Percentiles rank a stretch among this genome's conserved stretches.
Evolutionary conservation across 2,888 invertebrate genomes (phyloP).

Genomic region (Apamea monoglypha): DNA sequence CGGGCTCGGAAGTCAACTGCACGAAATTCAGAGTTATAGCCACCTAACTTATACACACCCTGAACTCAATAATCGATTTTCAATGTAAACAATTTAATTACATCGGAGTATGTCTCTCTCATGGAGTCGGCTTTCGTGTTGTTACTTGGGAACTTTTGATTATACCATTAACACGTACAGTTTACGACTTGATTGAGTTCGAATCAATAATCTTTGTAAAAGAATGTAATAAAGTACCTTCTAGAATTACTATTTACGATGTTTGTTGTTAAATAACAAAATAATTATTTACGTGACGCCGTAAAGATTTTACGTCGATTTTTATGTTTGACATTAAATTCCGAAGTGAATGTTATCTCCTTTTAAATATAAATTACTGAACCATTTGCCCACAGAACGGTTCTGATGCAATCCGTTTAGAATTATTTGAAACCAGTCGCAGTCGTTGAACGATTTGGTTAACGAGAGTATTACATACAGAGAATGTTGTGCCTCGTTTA

Average conservation of each 20-base stretch:
- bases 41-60: constrained; percentile 69
- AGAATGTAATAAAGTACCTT: constrained; percentile 71
- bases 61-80: constrained; percentile 73
- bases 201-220: constrained; percentile 73
- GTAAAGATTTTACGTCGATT: constrained; percentile 74
- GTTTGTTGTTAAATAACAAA: constrained; percentile 73
- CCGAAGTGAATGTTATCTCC: constrained; percentile 70
- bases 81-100: constrained; percentile 72
- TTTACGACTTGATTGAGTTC: constrained; percentile 75
- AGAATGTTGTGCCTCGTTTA: constrained; percentile 67
- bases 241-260: constrained; percentile 72
- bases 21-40: constrained; percentile 77
- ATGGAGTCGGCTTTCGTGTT: constrained; percentile 67
- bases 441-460: constrained; percentile 73
- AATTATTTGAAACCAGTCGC: constrained; percentile 77
- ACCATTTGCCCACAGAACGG: constrained; percentile 66
- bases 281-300: constrained; percentile 75
- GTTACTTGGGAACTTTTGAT: constrained; percentile 70
- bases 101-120: constrained; percentile 68
- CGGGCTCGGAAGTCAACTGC: constrained; percentile 80
- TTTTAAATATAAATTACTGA: constrained; percentile 75
- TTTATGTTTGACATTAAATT: constrained; percentile 75
- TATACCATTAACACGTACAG: constrained; percentile 72
- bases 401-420: constrained; percentile 70
- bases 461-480: constrained; percentile 77